A percentile compares a stretch with the other conserved stretches of the same genome.
These are phyloP conservation scores for Ianthella basta DNA, from an alignment of 37 sponge, comb jelly and placozoan species.

Conservation along the genomic window DNA sequence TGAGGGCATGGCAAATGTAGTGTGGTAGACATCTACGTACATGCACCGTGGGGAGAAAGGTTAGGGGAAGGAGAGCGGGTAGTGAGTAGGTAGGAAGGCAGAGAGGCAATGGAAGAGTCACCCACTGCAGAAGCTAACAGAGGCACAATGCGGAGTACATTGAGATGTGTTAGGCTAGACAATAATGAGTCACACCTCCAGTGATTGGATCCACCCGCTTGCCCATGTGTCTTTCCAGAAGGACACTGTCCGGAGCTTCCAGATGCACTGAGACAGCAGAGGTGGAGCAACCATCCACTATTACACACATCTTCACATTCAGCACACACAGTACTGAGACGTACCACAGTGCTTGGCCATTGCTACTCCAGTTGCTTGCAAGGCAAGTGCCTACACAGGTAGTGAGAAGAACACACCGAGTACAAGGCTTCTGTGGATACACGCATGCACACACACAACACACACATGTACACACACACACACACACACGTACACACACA, in stretches of 20 bases:
- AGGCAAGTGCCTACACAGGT: too few relatives aligned
- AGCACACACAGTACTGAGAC: not conserved
- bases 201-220: constrained; percentile 93
- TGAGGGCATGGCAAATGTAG: constrained; percentile 72
- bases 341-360: too few relatives aligned
- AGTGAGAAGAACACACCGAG: too few relatives aligned
- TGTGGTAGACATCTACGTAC: constrained; percentile 90
- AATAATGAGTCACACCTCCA: constrained; percentile 82
- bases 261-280: constrained; percentile 78
- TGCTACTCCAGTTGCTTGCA: too few relatives aligned
- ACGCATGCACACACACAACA: not conserved
- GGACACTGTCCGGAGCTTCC: constrained; percentile 74
- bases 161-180: too few relatives aligned
- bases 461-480: not conserved
- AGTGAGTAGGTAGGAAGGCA: not conserved
- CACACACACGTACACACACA: not conserved
- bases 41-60: too few relatives aligned
- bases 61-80: not conserved
- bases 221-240: constrained; percentile 81
- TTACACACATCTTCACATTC: not conserved
- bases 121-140: too few relatives aligned
- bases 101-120: not conserved
- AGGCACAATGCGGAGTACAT: too few relatives aligned
- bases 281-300: constrained; percentile 54
- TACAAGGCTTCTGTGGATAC: too few relatives aligned